Conservation (phyloP, 1,140 invertebrate species). For the Scaptodrosophila lebanonensis region DNA sequence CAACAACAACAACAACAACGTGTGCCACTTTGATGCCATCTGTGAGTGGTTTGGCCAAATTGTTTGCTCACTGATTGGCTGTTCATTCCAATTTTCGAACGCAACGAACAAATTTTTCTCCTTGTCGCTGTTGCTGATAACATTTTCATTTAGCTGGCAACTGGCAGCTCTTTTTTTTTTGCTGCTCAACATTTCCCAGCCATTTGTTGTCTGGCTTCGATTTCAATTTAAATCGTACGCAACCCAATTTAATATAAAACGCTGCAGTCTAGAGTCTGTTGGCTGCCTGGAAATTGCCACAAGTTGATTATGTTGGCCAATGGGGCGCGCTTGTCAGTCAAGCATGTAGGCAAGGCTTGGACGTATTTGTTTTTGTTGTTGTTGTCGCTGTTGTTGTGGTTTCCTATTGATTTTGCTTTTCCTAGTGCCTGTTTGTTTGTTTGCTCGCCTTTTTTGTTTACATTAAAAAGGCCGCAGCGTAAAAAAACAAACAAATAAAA, state of each 20-base stretch:
- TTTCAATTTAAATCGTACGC: too few relatives aligned
- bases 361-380: slow-evolving; percentile 5
- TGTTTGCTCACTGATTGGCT: slow-evolving; percentile 50
- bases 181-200: slow-evolving; percentile 22
- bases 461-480: slow-evolving; percentile 57
- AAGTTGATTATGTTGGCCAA: slow-evolving; percentile 60
- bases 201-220: too few relatives aligned
- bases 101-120: slow-evolving; percentile 47
- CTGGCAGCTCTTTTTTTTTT: not conserved
- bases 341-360: slow-evolving; percentile 3
- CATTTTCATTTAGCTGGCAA: slow-evolving; percentile 43
- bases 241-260: slow-evolving; percentile 63
- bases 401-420: slow-evolving; percentile 42
- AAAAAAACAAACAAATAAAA: slow-evolving; percentile 20
- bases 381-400: slow-evolving; percentile 15
- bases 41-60: slow-evolving; percentile 28
- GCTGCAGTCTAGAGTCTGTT: too few relatives aligned
- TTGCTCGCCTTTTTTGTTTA: slow-evolving; percentile 37
- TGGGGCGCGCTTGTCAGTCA: slow-evolving; percentile 48
- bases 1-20: slow-evolving; percentile 12
- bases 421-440: too few relatives aligned
- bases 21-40: slow-evolving; percentile 35
- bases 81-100: slow-evolving; percentile 43
- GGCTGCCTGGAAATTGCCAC: slow-evolving; percentile 25
- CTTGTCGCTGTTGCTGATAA: slow-evolving; percentile 54